These are phyloP conservation scores for Polypterus senegalus DNA, from an alignment of 2,113 vertebrate species.

Conservation along the genomic window DNA sequence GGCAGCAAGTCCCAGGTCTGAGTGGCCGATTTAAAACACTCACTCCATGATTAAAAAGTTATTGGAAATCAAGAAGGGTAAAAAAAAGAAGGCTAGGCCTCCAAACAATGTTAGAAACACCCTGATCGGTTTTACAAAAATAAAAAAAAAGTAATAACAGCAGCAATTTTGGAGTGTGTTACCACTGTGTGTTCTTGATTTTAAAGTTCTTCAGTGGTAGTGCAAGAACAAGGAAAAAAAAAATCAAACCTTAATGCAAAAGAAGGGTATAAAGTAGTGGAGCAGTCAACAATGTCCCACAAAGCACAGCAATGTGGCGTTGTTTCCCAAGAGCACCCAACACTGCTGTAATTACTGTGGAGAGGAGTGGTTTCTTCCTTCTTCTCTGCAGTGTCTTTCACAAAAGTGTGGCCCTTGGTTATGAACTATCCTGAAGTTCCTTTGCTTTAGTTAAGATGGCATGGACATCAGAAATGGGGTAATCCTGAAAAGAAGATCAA, in stretches of 20 bases:
- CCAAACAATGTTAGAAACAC: no score
- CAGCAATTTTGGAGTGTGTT: no score
- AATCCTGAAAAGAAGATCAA: conserved; percentile 57
- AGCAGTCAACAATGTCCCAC: background rate
- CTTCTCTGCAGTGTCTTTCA: background rate
- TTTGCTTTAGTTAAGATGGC: conserved; percentile 87
- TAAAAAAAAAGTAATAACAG: no score
- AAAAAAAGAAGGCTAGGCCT: no score
- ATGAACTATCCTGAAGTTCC: conserved; percentile 80
- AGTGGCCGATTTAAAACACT: no score
- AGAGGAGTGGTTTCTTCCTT: conserved; percentile 10
- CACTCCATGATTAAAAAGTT: no score
- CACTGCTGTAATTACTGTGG: conserved; percentile 9
- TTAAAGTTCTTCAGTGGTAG: no score
- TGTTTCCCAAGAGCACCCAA: conserved; percentile 16
- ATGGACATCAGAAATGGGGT: conserved; percentile 88
- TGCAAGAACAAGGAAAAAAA: no score
- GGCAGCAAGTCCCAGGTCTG: no score
- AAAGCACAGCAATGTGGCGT: background rate
- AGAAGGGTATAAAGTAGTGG: background rate
- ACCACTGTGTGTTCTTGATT: no score
- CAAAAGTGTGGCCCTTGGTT: conserved; percentile 24
- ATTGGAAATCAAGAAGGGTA: no score
- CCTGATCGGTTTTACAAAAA: no score
- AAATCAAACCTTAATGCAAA: background rate